These are phyloP conservation scores for Catharus fuscescens DNA, from an alignment of 2,113 vertebrate species.

Conservation along the genomic window DNA sequence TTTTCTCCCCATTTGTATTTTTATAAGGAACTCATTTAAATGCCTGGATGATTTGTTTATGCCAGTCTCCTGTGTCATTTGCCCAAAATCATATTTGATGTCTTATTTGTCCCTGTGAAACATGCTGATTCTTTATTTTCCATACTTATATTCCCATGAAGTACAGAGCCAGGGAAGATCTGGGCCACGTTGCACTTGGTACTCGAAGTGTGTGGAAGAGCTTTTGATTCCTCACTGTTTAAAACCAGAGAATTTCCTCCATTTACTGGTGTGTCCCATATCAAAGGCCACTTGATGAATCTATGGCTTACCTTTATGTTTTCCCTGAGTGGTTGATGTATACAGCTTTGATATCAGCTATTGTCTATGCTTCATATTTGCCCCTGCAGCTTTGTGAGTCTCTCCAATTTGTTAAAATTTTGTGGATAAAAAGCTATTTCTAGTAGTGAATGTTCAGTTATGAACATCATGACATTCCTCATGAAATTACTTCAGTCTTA, in stretches of 20 bases:
- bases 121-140: not conserved
- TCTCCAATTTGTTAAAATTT: not conserved
- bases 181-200: fast-evolving
- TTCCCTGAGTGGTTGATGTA: not conserved
- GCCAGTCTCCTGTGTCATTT: not conserved
- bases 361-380: not conserved
- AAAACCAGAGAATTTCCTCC: not conserved
- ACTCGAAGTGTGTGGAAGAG: fast-evolving
- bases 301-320: not conserved
- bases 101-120: not conserved
- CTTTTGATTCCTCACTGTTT: not conserved
- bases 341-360: not conserved
- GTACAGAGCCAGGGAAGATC: not conserved
- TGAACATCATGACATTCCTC: not conserved
- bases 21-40: not conserved
- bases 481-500: not conserved
- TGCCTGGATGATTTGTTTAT: not conserved
- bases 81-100: not conserved
- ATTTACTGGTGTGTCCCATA: not conserved
- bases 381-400: not conserved
- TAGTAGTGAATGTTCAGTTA: not conserved
- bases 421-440: not conserved
- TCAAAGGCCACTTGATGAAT: not conserved
- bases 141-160: not conserved
- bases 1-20: not conserved